A percentile compares a stretch with the other conserved stretches of the same genome.
Conservation (phyloP, 2,888 invertebrate genomes). For the Charanyca ferruginea region DNA sequence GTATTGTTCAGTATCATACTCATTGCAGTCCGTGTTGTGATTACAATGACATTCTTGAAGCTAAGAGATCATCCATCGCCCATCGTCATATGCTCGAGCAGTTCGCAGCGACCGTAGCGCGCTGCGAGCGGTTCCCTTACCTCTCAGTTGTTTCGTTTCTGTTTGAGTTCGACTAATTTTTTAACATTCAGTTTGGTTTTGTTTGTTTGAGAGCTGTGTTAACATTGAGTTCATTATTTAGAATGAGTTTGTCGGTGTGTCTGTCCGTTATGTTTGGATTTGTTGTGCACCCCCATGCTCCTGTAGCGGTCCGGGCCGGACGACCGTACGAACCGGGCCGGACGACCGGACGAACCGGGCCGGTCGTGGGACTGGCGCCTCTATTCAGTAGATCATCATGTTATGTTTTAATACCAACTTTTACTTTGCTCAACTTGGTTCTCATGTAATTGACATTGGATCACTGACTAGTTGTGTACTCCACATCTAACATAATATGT, state of each 20-base stretch:
- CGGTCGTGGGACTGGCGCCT: neutral
- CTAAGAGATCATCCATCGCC: slow-evolving; percentile 68
- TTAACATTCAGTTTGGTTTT: slow-evolving; percentile 57
- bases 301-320: neutral
- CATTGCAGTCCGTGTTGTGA: slow-evolving; percentile 25
- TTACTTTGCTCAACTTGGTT: slow-evolving; percentile 30
- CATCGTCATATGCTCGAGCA: slow-evolving; percentile 77
- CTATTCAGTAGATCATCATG: neutral
- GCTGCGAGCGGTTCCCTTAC: slow-evolving; percentile 72
- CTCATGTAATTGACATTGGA: slow-evolving; percentile 59
- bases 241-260: slow-evolving; percentile 76
- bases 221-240: slow-evolving; percentile 72
- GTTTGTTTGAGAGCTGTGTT: slow-evolving; percentile 69
- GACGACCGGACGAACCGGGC: too few relatives aligned
- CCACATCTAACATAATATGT: too few relatives aligned
- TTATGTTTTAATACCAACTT: slow-evolving; percentile 6
- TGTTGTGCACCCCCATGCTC: slow-evolving; percentile 78
- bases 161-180: slow-evolving; percentile 71
- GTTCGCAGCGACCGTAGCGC: slow-evolving; percentile 65
- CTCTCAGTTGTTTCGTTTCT: slow-evolving; percentile 68
- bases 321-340: too few relatives aligned
- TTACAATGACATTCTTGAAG: slow-evolving; percentile 20
- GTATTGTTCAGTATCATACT: neutral
- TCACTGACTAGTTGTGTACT: slow-evolving; percentile 21
- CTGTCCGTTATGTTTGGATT: slow-evolving; percentile 76